Percentiles rank a stretch among this genome's conserved stretches.
These are phyloP conservation scores for Artibeus jamaicensis DNA, from an alignment of 2,797 vertebrate genomes.

Conservation along the genomic window DNA sequence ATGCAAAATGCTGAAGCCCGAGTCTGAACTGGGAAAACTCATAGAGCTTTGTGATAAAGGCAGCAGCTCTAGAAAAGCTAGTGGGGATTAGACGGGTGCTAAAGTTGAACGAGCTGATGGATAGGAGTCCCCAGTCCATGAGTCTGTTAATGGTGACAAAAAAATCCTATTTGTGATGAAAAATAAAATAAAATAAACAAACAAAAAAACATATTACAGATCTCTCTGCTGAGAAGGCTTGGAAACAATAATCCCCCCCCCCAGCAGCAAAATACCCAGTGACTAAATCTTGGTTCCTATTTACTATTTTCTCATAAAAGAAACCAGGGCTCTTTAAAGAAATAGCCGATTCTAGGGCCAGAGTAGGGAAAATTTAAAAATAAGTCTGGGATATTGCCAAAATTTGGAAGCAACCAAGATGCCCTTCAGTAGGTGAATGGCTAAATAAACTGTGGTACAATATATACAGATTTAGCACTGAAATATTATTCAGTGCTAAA, in stretches of 20 bases:
- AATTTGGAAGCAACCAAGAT: conserved; percentile 12
- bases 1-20: no score
- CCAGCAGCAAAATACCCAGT: neutral
- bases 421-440: neutral
- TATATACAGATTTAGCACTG: neutral
- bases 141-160: neutral
- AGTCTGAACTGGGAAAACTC: neutral
- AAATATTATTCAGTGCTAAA: neutral
- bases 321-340: neutral
- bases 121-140: neutral
- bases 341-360: neutral
- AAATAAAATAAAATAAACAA: neutral
- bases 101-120: neutral
- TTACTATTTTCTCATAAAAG: neutral
- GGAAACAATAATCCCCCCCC: neutral
- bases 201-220: neutral
- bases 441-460: neutral
- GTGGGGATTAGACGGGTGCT: no score
- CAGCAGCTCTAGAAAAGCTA: no score
- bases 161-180: neutral
- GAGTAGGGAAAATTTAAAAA: neutral
- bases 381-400: neutral
- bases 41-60: neutral
- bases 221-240: neutral
- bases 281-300: neutral